Conservation (phyloP, 2,797 vertebrate species). For the Clarias fuscus region DNA sequence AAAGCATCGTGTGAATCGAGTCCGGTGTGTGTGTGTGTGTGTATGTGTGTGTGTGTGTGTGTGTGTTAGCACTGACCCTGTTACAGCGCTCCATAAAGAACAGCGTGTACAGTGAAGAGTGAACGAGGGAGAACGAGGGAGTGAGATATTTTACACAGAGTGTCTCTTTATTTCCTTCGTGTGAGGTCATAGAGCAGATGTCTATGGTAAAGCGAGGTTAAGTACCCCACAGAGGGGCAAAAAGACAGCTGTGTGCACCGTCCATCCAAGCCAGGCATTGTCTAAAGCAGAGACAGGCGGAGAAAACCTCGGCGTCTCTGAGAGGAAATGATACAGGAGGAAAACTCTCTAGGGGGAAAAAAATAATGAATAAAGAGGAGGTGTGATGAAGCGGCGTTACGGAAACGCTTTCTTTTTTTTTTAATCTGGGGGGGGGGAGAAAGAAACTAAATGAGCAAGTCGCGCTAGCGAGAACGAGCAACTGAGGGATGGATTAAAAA, state of each 20-base stretch:
- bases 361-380: neutral
- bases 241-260: constrained; percentile 75
- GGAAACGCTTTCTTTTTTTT: neutral
- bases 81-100: neutral
- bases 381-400: neutral
- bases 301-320: neutral
- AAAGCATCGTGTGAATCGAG: neutral
- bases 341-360: neutral
- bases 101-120: constrained; percentile 1
- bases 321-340: neutral
- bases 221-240: constrained; percentile 33
- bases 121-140: constrained; percentile 1
- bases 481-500: neutral
- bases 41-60: constrained; percentile 9
- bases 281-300: constrained; percentile 42
- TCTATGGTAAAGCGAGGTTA: constrained; percentile 54
- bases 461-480: neutral
- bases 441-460: neutral
- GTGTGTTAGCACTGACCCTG: neutral
- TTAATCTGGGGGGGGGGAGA: no score
- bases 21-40: neutral
- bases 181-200: constrained; percentile 76
- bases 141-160: constrained; percentile 41
- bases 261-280: constrained; percentile 68
- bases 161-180: constrained; percentile 55